Evolutionary conservation across 2,888 invertebrate species (phyloP), one percentile per base, ranked within the genome.

Genomic region (Mantis religiosa): DNA sequence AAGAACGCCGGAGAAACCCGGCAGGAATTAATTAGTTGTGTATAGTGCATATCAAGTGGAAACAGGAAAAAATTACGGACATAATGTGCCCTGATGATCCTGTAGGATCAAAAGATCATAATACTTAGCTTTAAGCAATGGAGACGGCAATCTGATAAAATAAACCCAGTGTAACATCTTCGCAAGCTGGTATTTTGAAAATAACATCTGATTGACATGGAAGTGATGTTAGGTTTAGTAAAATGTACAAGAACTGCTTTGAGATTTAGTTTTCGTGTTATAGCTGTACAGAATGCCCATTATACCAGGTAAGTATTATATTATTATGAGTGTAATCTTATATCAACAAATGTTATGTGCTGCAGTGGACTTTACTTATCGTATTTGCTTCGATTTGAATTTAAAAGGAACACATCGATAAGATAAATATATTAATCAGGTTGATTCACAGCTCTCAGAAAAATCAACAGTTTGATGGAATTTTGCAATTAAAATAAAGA

Each of bases 221-320:
- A 86, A 82, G 81, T 89, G 9, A 83, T 86, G 83, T 41, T 87
- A n/a, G 85, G 89, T 47, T 25, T 89, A 82, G 34, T 83, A 41
- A 89, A 82, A 82, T 87, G 86, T 47, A 7, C 83, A 30, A 82
- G 41, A 27, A 86, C 20, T 71, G 28, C 87, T 30, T 47, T 89
- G 27, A 54, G 71, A 28, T 82, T 83, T 28, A 28, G 47, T 27
- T n/a, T 86, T 89, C 86, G 85, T 6, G 30, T 89, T 54, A 28
- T 83, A 8, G 82, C 30, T 15, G 30, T 82, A 47, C 86, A 89
- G 25, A 27, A 25, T 30, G 28, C 30, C n/a, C 47, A 85, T 83
- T 89, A 86, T 41, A 89, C 85, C 15, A 85, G 86, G 88, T 82
- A 34, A 85, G 82, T 82, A 7, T 28, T 7, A 27, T 8, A 14